Percentiles rank a stretch among this genome's conserved stretches.
Conservation (phyloP, 2,797 vertebrate genomes). For the Tympanoctomys barrerae region DNA sequence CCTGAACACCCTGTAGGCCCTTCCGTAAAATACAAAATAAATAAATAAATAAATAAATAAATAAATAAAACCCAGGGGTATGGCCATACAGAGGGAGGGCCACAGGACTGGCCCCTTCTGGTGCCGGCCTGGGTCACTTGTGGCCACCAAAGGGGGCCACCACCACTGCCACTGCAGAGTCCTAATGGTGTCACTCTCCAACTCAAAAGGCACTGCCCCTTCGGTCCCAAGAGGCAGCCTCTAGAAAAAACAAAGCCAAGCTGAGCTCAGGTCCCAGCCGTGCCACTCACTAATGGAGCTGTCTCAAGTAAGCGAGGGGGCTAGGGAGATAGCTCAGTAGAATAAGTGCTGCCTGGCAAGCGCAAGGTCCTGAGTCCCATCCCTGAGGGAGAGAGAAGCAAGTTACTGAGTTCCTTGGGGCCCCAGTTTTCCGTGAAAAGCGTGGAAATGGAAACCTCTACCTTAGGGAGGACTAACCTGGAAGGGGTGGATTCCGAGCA, state of each 20-base stretch:
- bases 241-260: not conserved
- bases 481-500: accelerated
- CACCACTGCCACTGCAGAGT: not conserved
- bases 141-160: too few relatives aligned
- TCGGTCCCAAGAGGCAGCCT: not conserved
- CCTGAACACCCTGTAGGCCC: too few relatives aligned
- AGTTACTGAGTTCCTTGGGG: not conserved
- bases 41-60: too few relatives aligned
- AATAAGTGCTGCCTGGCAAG: too few relatives aligned
- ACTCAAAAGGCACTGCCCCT: not conserved
- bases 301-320: not conserved
- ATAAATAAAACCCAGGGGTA: not conserved
- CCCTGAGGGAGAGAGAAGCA: too few relatives aligned
- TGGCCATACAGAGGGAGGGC: not conserved
- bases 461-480: accelerated
- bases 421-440: conserved; percentile 29
- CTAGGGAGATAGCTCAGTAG: too few relatives aligned
- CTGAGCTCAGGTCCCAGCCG: not conserved
- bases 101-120: not conserved
- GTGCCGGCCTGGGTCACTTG: too few relatives aligned
- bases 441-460: not conserved
- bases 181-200: not conserved
- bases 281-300: not conserved
- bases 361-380: too few relatives aligned
- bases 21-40: too few relatives aligned